Evolutionary conservation across 92 coral and sea anemone genomes (phyloP).

Genomic region (Phenganax marumi): DNA sequence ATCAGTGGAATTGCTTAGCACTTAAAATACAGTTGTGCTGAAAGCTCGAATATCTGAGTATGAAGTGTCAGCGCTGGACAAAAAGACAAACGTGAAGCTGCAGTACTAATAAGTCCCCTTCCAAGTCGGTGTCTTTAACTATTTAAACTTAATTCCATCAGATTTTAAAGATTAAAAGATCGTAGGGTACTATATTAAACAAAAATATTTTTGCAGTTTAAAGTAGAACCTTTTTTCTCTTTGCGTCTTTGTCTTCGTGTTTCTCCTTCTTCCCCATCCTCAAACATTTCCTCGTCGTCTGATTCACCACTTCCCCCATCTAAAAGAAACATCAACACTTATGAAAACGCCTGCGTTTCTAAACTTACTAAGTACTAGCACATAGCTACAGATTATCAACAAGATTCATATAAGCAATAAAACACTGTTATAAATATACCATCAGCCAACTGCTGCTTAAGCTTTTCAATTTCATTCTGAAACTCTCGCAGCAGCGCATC

Average conservation of each 20-base stretch:
- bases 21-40: too few species aligned
- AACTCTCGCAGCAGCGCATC: conserved; percentile 97
- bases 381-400: background rate
- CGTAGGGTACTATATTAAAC: background rate
- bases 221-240: conserved; percentile 1
- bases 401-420: background rate
- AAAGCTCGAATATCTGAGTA: too few species aligned
- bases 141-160: too few species aligned
- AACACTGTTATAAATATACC: conserved; percentile 45
- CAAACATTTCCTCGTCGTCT: conserved; percentile 82
- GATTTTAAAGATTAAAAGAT: too few species aligned
- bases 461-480: conserved; percentile 93
- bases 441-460: conserved; percentile 75
- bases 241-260: conserved; percentile 65
- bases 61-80: too few species aligned
- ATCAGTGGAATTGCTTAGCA: too few species aligned
- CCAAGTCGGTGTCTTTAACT: too few species aligned
- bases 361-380: background rate
- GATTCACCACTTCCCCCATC: conserved; percentile 75
- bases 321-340: background rate
- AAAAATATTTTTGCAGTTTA: background rate
- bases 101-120: too few species aligned
- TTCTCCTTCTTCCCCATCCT: conserved; percentile 78
- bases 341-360: too few species aligned
- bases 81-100: too few species aligned